Percentiles rank a stretch among this genome's conserved stretches.
These are phyloP conservation scores for Stenopsyche tienmushanensis DNA, from an alignment of 1,140 invertebrate species.

Conservation along the genomic window DNA sequence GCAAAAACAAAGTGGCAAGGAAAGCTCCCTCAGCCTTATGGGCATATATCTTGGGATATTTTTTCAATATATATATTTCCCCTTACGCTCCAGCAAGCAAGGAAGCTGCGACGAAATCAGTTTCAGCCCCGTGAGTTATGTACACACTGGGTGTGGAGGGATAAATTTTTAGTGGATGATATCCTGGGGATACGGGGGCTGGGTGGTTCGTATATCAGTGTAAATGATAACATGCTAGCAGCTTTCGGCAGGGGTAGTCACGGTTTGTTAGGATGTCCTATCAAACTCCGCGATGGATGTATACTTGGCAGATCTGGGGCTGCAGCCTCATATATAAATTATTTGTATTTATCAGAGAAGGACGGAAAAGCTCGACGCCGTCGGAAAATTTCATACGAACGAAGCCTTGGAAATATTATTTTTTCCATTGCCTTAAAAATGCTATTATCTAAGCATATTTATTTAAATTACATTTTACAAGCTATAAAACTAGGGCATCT, in stretches of 20 bases:
- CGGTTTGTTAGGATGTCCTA: conserved; percentile 24
- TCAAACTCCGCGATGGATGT: conserved; percentile 22
- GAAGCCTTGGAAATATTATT: no score
- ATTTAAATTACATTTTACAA: no score
- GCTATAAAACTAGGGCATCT: no score
- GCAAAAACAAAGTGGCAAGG: no score
- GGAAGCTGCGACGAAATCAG: conserved; percentile 34
- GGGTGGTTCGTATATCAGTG: conserved; percentile 34
- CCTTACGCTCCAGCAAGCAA: neutral
- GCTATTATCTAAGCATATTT: no score
- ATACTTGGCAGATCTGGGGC: no score
- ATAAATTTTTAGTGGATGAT: conserved; percentile 38
- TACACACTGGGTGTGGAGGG: conserved; percentile 27
- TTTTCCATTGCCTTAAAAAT: no score
- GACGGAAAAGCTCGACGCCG: no score
- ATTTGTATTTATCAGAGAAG: no score
- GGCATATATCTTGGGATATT: neutral
- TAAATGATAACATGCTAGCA: conserved; percentile 32
- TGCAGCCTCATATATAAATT: no score
- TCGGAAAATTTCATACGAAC: no score
- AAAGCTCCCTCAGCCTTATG: neutral
- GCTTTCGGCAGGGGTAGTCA: conserved; percentile 23
- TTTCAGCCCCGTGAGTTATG: conserved; percentile 26
- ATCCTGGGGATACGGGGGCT: conserved; percentile 12
- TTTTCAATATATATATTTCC: conserved; percentile 6